Conservation (phyloP, 2,797 vertebrate genomes). For the Sebastes baramenuke region DNA sequence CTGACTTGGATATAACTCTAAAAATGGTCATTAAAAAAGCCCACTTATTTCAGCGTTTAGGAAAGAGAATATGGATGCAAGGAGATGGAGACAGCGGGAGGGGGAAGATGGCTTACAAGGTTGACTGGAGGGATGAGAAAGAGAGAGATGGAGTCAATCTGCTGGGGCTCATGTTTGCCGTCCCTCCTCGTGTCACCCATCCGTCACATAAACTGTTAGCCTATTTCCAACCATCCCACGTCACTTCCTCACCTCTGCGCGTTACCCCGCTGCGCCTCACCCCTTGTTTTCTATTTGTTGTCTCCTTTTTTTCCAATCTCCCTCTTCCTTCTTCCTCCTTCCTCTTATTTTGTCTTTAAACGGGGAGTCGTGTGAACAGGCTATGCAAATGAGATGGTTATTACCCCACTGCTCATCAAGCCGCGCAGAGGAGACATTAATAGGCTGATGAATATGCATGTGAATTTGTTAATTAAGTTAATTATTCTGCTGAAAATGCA, state of each 20-base stretch:
- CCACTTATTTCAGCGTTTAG: slow-evolving; percentile 36
- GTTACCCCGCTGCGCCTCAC: slow-evolving; percentile 56
- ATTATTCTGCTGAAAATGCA: slow-evolving; percentile 99
- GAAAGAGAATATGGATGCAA: slow-evolving; percentile 34
- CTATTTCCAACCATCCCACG: slow-evolving; percentile 60
- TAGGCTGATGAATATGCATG: slow-evolving; percentile 99
- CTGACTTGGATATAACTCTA: slow-evolving; percentile 26
- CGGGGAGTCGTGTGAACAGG: slow-evolving; percentile 90
- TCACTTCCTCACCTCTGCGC: slow-evolving; percentile 74
- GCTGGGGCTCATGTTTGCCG: slow-evolving; percentile 63
- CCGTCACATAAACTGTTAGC: slow-evolving; percentile 64
- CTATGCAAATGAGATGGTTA: slow-evolving; percentile 99
- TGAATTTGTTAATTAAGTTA: slow-evolving; percentile 99
- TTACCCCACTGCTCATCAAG: slow-evolving; percentile 99
- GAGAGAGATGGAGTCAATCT: slow-evolving; percentile 67
- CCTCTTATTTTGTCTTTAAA: slow-evolving; percentile 84
- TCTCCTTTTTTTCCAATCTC: slow-evolving; percentile 57
- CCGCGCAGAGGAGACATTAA: slow-evolving; percentile 98
- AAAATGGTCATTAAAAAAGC: slow-evolving; percentile 44
- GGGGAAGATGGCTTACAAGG: slow-evolving; percentile 60
- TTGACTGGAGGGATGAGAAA: slow-evolving; percentile 71
- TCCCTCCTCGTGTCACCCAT: slow-evolving; percentile 64
- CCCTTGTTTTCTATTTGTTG: slow-evolving; percentile 65
- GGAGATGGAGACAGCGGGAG: slow-evolving; percentile 69
- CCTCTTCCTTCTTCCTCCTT: slow-evolving; percentile 64